A percentile compares a stretch with the other conserved stretches of the same genome.
Evolutionary conservation across 2,888 invertebrate genomes (phyloP).

Genomic region (Ennomos quercinarius): DNA sequence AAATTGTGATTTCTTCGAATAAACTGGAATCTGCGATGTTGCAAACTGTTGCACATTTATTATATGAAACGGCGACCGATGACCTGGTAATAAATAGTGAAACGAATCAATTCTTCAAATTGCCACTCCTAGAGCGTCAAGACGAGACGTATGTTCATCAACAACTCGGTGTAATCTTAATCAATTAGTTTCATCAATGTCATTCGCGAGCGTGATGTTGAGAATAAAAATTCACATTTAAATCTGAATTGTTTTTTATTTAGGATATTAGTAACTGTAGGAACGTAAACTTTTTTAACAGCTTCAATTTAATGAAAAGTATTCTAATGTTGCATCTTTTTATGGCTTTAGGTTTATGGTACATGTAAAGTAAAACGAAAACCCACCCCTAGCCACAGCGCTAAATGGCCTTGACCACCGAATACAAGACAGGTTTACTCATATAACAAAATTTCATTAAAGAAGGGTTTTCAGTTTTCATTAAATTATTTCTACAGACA

Average conservation of each 20-base stretch:
- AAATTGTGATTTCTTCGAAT: background rate
- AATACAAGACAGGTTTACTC: conserved; percentile 20
- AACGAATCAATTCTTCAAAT: conserved; percentile 38
- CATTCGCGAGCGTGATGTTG: conserved; percentile 8
- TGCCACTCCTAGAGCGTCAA: conserved; percentile 38
- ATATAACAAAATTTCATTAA: conserved; percentile 1
- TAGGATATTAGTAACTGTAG: background rate
- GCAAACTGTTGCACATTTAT: background rate
- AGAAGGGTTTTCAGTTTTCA: too few relatives aligned
- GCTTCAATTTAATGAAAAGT: too few relatives aligned
- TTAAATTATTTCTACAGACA: too few relatives aligned
- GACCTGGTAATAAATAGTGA: conserved; percentile 34
- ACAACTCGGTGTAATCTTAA: conserved; percentile 34
- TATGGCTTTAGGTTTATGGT: too few relatives aligned
- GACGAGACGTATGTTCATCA: conserved; percentile 34
- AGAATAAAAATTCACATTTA: background rate
- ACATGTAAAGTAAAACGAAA: too few relatives aligned
- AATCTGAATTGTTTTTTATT: background rate
- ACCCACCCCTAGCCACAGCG: background rate
- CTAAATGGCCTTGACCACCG: conserved; percentile 14
- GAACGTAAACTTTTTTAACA: background rate
- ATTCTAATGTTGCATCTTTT: too few relatives aligned
- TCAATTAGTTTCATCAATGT: conserved; percentile 28
- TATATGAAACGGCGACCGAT: conserved; percentile 28
- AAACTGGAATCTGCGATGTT: background rate